These are phyloP conservation scores for Kryphioiulus occultus DNA, from an alignment of 2,888 invertebrate genomes.

Conservation along the genomic window DNA sequence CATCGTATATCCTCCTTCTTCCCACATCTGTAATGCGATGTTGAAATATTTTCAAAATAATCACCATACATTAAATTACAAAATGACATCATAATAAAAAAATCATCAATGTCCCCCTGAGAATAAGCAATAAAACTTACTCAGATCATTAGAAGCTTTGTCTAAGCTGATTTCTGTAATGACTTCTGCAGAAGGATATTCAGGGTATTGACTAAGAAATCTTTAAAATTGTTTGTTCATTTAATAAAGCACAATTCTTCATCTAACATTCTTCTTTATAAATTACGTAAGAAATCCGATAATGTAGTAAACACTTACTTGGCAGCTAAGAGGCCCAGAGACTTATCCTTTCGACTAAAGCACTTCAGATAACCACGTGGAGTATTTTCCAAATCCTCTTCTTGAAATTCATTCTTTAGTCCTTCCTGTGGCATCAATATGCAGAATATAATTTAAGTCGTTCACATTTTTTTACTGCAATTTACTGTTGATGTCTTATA, in stretches of 20 bases:
- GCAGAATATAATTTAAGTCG: not conserved
- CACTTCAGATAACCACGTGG: not conserved
- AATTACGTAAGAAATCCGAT: constrained; percentile 65
- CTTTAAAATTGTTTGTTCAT: constrained; percentile 50
- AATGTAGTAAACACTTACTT: constrained; percentile 65
- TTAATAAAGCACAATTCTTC: not conserved
- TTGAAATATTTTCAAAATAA: not conserved
- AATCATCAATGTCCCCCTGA: too few relatives aligned
- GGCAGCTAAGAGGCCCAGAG: constrained; percentile 70
- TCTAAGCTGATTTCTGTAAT: constrained; percentile 69
- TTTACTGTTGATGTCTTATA: too few relatives aligned
- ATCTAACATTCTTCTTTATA: not conserved
- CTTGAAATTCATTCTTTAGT: not conserved
- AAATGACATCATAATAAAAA: too few relatives aligned
- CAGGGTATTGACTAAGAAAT: constrained; percentile 60
- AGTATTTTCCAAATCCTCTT: not conserved
- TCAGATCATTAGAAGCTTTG: constrained; percentile 70
- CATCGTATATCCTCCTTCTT: constrained; percentile 75
- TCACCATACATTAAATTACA: too few relatives aligned
- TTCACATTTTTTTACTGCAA: too few relatives aligned
- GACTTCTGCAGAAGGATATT: constrained; percentile 61
- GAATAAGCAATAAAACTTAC: constrained; percentile 57
- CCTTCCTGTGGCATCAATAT: constrained; percentile 41
- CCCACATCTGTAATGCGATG: constrained; percentile 66
- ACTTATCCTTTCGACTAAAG: constrained; percentile 67